These are phyloP conservation scores for Rhopilema esculentum DNA, from an alignment of 30 jellyfish, hydroid and myxozoan species.

Conservation along the genomic window DNA sequence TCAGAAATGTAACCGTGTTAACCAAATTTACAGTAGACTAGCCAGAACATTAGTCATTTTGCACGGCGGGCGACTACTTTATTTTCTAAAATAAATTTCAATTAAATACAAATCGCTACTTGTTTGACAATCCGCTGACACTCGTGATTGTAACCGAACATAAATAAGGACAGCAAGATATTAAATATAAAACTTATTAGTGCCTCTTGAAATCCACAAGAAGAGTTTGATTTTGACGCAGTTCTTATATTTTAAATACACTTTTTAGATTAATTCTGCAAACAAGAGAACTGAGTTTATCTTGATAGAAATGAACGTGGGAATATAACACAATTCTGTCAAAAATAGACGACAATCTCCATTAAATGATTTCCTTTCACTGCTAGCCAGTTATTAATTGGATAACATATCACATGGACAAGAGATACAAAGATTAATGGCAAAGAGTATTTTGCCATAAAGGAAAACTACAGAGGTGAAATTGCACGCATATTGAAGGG, in stretches of 20 bases:
- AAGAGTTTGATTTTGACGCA: background rate
- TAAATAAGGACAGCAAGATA: background rate
- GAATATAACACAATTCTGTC: background rate
- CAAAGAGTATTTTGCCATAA: background rate
- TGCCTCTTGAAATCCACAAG: background rate
- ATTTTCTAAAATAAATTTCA: background rate
- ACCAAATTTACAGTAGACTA: background rate
- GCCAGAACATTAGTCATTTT: background rate
- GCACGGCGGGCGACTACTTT: background rate
- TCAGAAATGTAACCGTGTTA: background rate
- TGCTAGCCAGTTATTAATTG: no score
- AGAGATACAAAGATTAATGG: background rate
- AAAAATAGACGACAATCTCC: background rate
- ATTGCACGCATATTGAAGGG: background rate
- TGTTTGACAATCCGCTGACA: background rate
- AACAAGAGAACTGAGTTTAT: background rate
- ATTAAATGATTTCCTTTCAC: background rate
- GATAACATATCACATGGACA: no score
- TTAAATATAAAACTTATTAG: background rate
- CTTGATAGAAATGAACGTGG: background rate
- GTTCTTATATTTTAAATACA: background rate
- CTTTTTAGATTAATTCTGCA: background rate
- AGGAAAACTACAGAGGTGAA: background rate
- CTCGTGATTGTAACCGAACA: background rate
- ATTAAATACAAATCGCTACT: background rate